Conservation (phyloP, 2,888 invertebrate species). For the Orchesellides sinensis region DNA sequence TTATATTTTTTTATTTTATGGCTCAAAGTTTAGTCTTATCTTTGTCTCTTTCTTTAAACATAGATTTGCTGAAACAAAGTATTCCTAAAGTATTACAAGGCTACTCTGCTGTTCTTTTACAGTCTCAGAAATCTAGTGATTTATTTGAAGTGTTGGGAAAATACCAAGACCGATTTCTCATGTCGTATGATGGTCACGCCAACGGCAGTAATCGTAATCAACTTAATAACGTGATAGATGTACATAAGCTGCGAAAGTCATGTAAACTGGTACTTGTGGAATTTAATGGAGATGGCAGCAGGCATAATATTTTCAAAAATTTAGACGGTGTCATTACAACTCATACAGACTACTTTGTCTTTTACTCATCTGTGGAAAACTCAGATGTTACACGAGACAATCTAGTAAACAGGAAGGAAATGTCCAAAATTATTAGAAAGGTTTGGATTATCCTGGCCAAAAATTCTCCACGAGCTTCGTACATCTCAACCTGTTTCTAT, state of each 20-base stretch:
- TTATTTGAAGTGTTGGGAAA: no score
- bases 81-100: no score
- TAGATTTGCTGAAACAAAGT: no score
- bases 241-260: not conserved
- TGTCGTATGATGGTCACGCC: no score
- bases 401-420: not conserved
- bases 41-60: no score
- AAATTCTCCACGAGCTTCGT: not conserved
- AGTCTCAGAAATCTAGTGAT: no score
- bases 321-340: conserved; percentile 34
- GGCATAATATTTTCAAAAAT: no score
- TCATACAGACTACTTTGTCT: conserved; percentile 40
- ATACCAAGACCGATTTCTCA: not conserved
- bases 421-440: conserved; percentile 18
- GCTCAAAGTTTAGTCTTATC: no score
- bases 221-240: not conserved
- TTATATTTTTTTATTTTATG: no score
- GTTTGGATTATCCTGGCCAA: not conserved
- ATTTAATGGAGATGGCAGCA: not conserved
- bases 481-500: conserved; percentile 38
- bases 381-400: no score
- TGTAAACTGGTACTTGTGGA: not conserved
- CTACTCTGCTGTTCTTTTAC: no score
- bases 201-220: not conserved
- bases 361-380: no score